A percentile compares a stretch with the other conserved stretches of the same genome.
phyloP scores from a whole-genome alignment of 92 coral and sea anemone genomes.

The Pocillopora meandrina region DNA sequence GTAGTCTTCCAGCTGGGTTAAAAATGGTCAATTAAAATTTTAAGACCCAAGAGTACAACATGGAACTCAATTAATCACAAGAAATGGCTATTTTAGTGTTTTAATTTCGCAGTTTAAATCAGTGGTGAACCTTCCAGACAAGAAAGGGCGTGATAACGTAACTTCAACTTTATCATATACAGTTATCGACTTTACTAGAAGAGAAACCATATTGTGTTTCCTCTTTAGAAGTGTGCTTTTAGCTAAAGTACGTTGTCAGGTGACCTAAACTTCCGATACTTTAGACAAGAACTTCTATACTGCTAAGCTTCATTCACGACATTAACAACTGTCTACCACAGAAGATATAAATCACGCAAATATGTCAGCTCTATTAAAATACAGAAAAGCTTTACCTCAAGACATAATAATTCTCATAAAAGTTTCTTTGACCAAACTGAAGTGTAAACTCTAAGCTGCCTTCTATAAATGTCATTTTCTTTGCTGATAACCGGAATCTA shows the following conservation, averaged over 20 bases:
- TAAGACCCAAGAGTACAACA: neutral
- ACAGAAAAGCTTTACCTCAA: neutral
- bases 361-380: slow-evolving; percentile 3
- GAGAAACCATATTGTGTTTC: neutral
- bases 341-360: slow-evolving; percentile 22
- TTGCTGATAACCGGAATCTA: slow-evolving; percentile 34
- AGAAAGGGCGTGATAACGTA: neutral
- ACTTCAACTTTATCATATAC: neutral
- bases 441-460: slow-evolving; percentile 12
- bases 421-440: neutral
- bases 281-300: neutral
- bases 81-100: neutral
- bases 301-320: slow-evolving; percentile 14
- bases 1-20: neutral
- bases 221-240: slow-evolving; percentile 6
- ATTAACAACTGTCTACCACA: slow-evolving; percentile 11
- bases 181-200: neutral
- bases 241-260: neutral
- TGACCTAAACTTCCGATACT: slow-evolving; percentile 22
- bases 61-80: neutral
- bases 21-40: neutral
- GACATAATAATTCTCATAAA: slow-evolving; percentile 10
- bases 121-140: neutral
- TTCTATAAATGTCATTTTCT: slow-evolving; percentile 17
- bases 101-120: neutral